Percentiles rank a stretch among this genome's conserved stretches.
phyloP scores from a whole-genome alignment of 2,888 invertebrate genomes.

The Galerucella pusilla region DNA sequence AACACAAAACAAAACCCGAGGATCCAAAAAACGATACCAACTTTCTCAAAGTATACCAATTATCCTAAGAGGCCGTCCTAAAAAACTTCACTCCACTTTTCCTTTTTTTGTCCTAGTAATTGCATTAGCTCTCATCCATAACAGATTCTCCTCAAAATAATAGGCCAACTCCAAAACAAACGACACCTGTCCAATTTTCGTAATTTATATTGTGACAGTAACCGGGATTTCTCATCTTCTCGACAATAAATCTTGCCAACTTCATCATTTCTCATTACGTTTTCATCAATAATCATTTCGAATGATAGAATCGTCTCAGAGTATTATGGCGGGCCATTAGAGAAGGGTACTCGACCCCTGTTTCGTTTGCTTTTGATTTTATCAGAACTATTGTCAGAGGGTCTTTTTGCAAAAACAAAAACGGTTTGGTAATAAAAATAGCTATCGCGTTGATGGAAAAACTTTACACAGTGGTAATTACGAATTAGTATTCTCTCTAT shows the following conservation, averaged over 20 bases:
- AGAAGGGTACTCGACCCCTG: conserved; percentile 38
- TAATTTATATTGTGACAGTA: conserved; percentile 42
- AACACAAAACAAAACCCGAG: too few species aligned
- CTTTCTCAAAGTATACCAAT: not conserved
- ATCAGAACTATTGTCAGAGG: conserved; percentile 32
- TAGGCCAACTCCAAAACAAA: conserved; percentile 35
- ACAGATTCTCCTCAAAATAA: conserved; percentile 8
- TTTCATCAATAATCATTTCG: conserved; percentile 55
- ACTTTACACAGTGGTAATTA: not conserved
- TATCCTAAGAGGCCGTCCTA: not conserved
- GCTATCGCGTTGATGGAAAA: conserved; percentile 6
- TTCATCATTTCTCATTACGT: conserved; percentile 52
- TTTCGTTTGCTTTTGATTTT: conserved; percentile 44
- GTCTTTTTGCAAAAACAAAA: conserved; percentile 5
- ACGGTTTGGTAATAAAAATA: not conserved
- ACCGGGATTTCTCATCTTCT: conserved; percentile 42
- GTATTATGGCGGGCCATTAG: conserved; percentile 38
- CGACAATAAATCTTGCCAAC: conserved; percentile 47
- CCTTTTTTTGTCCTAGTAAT: not conserved
- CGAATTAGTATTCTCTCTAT: not conserved
- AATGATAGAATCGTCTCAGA: conserved; percentile 41
- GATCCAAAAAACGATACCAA: too few species aligned
- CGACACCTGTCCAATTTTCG: conserved; percentile 41
- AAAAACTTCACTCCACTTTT: not conserved
- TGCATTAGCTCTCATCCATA: conserved; percentile 16